phyloP scores from a whole-genome alignment of 2,113 vertebrate genomes.

The Paramormyrops kingsleyae region DNA sequence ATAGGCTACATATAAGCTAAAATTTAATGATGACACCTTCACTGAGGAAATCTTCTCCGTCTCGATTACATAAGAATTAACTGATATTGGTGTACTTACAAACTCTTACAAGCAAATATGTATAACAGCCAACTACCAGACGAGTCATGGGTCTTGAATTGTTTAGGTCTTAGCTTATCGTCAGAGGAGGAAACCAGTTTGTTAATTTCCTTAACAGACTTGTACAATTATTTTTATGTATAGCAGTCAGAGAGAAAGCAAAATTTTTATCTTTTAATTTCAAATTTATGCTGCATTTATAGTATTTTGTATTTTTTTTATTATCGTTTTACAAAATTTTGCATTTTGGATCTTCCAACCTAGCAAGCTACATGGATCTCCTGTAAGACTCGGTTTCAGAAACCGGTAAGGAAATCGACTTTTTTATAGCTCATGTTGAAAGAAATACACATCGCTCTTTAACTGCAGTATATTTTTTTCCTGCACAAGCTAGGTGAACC shows the following conservation, averaged over 20 bases:
- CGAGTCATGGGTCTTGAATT: neutral
- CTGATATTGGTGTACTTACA: neutral
- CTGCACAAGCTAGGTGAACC: neutral
- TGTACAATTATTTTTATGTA: neutral
- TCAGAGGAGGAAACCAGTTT: neutral
- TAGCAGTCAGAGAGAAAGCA: neutral
- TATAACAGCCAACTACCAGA: neutral
- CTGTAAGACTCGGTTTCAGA: neutral
- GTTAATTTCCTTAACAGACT: constrained; percentile 6
- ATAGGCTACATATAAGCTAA: neutral
- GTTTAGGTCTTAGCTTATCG: neutral
- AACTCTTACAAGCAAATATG: neutral
- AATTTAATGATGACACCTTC: neutral
- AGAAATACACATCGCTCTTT: neutral
- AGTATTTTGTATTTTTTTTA: neutral
- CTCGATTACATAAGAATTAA: neutral
- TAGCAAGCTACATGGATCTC: neutral
- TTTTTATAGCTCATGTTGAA: neutral
- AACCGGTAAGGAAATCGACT: neutral
- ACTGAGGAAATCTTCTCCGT: neutral
- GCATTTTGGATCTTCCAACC: neutral
- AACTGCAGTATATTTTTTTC: neutral
- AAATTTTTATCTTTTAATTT: neutral
- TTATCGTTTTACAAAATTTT: neutral
- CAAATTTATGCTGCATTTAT: neutral